A percentile compares a stretch with the other conserved stretches of the same genome.
Conservation (phyloP, 2,113 vertebrate genomes). For the Sialia sialis region DNA sequence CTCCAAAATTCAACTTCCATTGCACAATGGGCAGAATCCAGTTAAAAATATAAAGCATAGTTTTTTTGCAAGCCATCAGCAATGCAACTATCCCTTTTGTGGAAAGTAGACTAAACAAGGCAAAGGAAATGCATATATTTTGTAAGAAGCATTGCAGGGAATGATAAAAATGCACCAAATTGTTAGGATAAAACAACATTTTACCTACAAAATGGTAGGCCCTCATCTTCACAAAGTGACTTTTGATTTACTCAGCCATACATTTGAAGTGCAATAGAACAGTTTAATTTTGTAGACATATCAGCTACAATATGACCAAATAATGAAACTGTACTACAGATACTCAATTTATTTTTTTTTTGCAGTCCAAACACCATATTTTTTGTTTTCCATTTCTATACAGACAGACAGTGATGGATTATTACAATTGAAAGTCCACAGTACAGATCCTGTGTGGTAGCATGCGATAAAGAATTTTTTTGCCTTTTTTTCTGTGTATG, state of each 20-base stretch:
- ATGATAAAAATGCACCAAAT: neutral
- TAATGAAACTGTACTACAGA: neutral
- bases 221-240: neutral
- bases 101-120: neutral
- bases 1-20: neutral
- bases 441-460: neutral
- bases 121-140: neutral
- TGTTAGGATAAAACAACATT: neutral
- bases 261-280: neutral
- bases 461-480: neutral
- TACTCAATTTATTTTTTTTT: neutral
- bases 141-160: neutral
- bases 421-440: neutral
- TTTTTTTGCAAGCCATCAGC: neutral
- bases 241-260: neutral
- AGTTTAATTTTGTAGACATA: neutral
- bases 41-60: neutral
- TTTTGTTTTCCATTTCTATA: slow-evolving; percentile 7
- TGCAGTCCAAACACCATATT: neutral
- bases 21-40: neutral
- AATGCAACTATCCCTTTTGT: neutral
- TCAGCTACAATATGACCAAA: neutral
- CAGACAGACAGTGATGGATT: slow-evolving; percentile 25
- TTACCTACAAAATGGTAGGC: neutral
- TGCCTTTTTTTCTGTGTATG: neutral